These are phyloP conservation scores for Sceloporus undulatus DNA, from an alignment of 2,113 vertebrate species.

Conservation along the genomic window DNA sequence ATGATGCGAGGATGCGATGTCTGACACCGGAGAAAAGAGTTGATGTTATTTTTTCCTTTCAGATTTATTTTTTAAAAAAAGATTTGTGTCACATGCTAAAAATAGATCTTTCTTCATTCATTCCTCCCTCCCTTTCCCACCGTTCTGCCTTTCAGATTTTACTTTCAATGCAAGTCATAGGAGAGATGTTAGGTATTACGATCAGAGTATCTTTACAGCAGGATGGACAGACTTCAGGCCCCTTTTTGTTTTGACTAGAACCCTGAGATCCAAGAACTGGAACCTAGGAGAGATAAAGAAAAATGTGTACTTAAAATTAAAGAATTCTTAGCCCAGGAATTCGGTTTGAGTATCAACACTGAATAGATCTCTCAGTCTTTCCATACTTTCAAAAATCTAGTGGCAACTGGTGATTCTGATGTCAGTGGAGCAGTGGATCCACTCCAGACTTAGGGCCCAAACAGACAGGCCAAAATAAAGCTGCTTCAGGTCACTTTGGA, in stretches of 20 bases:
- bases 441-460: too few species aligned
- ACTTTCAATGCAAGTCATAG: constrained; percentile 27
- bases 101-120: not conserved
- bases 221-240: not conserved
- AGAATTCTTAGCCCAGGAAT: not conserved
- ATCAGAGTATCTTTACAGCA: not conserved
- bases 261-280: not conserved
- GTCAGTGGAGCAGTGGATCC: too few species aligned
- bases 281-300: not conserved
- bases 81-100: constrained; percentile 34
- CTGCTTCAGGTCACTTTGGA: too few species aligned
- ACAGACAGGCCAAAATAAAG: too few species aligned
- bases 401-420: too few species aligned
- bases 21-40: constrained; percentile 25
- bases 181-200: not conserved
- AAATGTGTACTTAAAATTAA: not conserved
- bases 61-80: not conserved
- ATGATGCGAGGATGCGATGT: constrained; percentile 27
- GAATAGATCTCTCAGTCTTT: not conserved
- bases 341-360: not conserved
- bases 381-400: not conserved
- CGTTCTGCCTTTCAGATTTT: not conserved
- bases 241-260: not conserved
- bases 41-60: not conserved
- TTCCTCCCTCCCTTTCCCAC: not conserved